Percentiles rank a stretch among this genome's conserved stretches.
Evolutionary conservation across 2,797 vertebrate genomes (phyloP).

Genomic region (Peromyscus attwateri): DNA sequence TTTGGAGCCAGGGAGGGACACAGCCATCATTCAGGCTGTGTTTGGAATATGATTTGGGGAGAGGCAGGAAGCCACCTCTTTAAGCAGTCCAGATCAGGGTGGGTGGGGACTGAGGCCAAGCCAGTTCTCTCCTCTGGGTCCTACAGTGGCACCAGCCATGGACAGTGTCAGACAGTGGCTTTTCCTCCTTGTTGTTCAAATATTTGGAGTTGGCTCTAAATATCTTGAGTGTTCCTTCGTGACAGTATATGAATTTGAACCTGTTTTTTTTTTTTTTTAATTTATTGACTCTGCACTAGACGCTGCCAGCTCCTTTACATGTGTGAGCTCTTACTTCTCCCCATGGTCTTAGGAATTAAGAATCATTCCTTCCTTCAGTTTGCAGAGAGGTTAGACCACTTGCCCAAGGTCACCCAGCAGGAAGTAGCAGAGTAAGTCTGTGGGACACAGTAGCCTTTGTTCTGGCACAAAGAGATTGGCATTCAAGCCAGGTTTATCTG

Average conservation of each 20-base stretch:
- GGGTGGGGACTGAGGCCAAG: background rate
- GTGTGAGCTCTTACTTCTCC: background rate
- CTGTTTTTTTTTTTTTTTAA: background rate
- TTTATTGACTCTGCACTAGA: background rate
- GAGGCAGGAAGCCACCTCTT: background rate
- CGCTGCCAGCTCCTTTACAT: background rate
- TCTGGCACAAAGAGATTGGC: constrained; percentile 51
- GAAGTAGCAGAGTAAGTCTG: constrained; percentile 66
- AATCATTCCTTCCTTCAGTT: background rate
- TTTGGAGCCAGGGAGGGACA: constrained; percentile 29
- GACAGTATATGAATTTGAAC: constrained; percentile 33
- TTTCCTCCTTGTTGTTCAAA: constrained; percentile 25
- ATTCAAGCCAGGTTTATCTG: constrained; percentile 59
- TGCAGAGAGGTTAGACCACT: constrained; percentile 63
- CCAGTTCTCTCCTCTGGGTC: background rate
- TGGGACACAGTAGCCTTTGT: constrained; percentile 67
- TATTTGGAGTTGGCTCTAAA: constrained; percentile 21
- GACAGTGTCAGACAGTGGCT: constrained; percentile 5
- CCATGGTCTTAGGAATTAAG: background rate
- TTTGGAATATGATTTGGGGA: constrained; percentile 33
- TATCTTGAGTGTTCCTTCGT: constrained; percentile 38
- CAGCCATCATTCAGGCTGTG: constrained; percentile 9
- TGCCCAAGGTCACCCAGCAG: constrained; percentile 76
- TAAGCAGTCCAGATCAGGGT: constrained; percentile 6
- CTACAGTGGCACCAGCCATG: background rate